phyloP scores from a whole-genome alignment of 1,140 invertebrate species.

The Drosophila navojoa region DNA sequence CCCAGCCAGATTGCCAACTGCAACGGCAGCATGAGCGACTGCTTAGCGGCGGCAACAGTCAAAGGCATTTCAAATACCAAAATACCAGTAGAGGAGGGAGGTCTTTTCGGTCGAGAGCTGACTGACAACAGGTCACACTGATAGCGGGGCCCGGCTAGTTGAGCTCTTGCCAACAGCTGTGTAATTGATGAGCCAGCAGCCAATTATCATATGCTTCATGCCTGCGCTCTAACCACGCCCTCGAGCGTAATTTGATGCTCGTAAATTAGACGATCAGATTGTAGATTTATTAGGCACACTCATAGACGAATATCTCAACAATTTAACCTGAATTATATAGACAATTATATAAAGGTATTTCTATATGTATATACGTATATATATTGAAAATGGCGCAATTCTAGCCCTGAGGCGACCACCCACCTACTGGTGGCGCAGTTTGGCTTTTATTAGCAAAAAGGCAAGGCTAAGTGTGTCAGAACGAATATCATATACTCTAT shows the following conservation, averaged over 20 bases:
- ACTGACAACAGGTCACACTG: conserved; percentile 29
- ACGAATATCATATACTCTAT: not conserved
- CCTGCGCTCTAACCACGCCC: conserved; percentile 14
- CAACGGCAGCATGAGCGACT: conserved; percentile 31
- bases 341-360: not conserved
- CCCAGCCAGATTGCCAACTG: conserved; percentile 50
- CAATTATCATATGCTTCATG: conserved; percentile 65
- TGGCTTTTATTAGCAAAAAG: conserved; percentile 29
- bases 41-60: conserved; percentile 49
- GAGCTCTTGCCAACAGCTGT: conserved; percentile 34
- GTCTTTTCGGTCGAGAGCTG: conserved; percentile 29
- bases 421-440: conserved; percentile 41
- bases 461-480: not conserved
- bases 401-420: conserved; percentile 58
- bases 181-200: conserved; percentile 49
- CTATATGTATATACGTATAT: conserved; percentile 8
- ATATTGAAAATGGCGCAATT: conserved; percentile 54
- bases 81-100: conserved; percentile 39
- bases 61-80: conserved; percentile 55
- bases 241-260: conserved; percentile 34
- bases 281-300: conserved; percentile 65
- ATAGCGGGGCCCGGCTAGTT: conserved; percentile 7
- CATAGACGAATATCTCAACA: conserved; percentile 49
- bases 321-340: conserved; percentile 57
- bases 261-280: conserved; percentile 61